Evolutionary conservation across 1,140 invertebrate species (phyloP).

Genomic region (Lasaia peninsularis): DNA sequence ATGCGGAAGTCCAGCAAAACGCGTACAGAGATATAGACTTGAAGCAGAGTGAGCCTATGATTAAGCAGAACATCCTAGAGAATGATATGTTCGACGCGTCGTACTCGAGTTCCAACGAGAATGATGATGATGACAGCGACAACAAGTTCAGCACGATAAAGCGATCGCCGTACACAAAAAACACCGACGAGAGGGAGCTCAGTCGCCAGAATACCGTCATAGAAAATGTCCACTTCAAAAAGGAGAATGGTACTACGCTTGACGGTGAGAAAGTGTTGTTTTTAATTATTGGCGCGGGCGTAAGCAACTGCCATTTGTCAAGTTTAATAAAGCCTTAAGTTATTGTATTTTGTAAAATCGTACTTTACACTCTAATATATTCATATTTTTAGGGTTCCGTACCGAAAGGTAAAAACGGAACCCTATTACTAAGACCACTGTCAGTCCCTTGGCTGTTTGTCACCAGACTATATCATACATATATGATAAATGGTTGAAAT

Average conservation of each 20-base stretch:
- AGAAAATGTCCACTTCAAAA: conserved; percentile 71
- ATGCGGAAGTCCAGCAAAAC: conserved; percentile 43
- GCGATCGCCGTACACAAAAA: conserved; percentile 81
- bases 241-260: conserved; percentile 66
- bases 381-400: too few relatives aligned
- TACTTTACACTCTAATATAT: too few relatives aligned
- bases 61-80: conserved; percentile 75
- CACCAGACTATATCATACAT: too few relatives aligned
- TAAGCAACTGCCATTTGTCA: too few relatives aligned
- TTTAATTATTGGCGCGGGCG: too few relatives aligned
- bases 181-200: conserved; percentile 57
- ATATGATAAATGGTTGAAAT: too few relatives aligned
- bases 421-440: too few relatives aligned
- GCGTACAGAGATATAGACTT: conserved; percentile 46
- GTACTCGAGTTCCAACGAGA: conserved; percentile 77
- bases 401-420: too few relatives aligned
- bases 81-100: conserved; percentile 75
- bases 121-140: conserved; percentile 79
- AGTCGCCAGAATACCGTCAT: conserved; percentile 74
- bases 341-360: too few relatives aligned
- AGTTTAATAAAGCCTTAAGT: too few relatives aligned
- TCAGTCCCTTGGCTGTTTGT: too few relatives aligned
- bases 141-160: conserved; percentile 84
- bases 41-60: conserved; percentile 70
- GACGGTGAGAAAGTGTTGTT: conserved; percentile 48